Percentiles rank a stretch among this genome's conserved stretches.
phyloP scores from a whole-genome alignment of 2,888 invertebrate genomes.

The Polymixis flavicincta region DNA sequence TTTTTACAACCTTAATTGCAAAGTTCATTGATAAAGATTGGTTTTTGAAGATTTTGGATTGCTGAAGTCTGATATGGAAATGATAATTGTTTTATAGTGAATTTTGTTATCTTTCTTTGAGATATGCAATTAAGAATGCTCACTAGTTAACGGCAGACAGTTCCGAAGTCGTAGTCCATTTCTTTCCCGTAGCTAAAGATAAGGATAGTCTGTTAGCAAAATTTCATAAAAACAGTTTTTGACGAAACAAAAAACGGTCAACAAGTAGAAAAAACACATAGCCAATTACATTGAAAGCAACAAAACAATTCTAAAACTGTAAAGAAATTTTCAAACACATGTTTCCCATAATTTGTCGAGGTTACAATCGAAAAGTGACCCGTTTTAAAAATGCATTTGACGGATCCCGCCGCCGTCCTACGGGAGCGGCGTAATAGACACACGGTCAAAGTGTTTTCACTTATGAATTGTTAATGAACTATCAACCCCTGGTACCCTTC shows the following conservation, averaged over 20 bases:
- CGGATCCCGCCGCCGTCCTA: slow-evolving; percentile 65
- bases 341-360: slow-evolving; percentile 47
- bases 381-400: slow-evolving; percentile 83
- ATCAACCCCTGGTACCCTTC: slow-evolving; percentile 80
- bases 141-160: background rate
- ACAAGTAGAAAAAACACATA: slow-evolving; percentile 23
- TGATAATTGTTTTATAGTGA: slow-evolving; percentile 18
- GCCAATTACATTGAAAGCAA: slow-evolving; percentile 31
- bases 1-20: slow-evolving; percentile 38
- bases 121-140: slow-evolving; percentile 22
- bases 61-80: slow-evolving; percentile 8
- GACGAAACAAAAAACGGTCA: background rate
- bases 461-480: slow-evolving; percentile 86
- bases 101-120: slow-evolving; percentile 26
- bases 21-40: slow-evolving; percentile 43
- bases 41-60: too few species aligned
- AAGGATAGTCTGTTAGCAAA: background rate
- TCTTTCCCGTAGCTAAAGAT: slow-evolving; percentile 1
- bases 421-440: slow-evolving; percentile 79
- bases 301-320: slow-evolving; percentile 32
- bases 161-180: slow-evolving; percentile 4
- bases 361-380: slow-evolving; percentile 69
- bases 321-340: slow-evolving; percentile 48
- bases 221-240: background rate
- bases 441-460: slow-evolving; percentile 83